These are phyloP conservation scores for Eptesicus fuscus DNA, from an alignment of 2,113 vertebrate genomes.

Conservation along the genomic window DNA sequence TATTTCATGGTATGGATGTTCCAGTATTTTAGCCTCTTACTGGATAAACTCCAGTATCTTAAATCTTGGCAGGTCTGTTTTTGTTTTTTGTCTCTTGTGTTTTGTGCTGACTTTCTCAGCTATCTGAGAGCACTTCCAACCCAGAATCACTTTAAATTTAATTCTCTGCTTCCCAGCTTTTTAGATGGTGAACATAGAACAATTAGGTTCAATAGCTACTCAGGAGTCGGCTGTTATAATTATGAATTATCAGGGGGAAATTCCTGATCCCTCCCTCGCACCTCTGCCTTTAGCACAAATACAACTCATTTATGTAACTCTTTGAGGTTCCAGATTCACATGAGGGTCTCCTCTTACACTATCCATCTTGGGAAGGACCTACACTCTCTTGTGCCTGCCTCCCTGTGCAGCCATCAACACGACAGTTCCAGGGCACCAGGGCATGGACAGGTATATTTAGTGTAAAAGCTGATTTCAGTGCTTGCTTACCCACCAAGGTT, in stretches of 20 bases:
- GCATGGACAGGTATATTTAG: neutral
- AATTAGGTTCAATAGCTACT: neutral
- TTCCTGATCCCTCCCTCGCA: neutral
- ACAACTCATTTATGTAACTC: neutral
- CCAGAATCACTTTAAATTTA: neutral
- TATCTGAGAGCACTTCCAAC: neutral
- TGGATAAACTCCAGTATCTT: neutral
- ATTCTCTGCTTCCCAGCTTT: neutral
- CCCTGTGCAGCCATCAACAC: neutral
- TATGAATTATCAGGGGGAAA: neutral
- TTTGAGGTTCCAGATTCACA: neutral
- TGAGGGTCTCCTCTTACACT: neutral
- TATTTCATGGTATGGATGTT: neutral
- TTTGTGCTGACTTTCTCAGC: neutral
- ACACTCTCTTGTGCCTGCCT: neutral
- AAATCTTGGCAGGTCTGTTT: neutral
- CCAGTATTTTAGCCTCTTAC: neutral
- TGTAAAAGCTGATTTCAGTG: neutral
- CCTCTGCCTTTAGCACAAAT: neutral
- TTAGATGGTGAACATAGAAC: neutral
- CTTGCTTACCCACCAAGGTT: neutral
- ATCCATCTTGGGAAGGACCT: neutral
- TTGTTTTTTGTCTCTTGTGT: neutral
- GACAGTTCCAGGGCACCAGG: neutral
- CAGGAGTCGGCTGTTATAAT: neutral